Evolutionary conservation across 92 coral and sea anemone species (phyloP).

Genomic region (Porites cylindrica): DNA sequence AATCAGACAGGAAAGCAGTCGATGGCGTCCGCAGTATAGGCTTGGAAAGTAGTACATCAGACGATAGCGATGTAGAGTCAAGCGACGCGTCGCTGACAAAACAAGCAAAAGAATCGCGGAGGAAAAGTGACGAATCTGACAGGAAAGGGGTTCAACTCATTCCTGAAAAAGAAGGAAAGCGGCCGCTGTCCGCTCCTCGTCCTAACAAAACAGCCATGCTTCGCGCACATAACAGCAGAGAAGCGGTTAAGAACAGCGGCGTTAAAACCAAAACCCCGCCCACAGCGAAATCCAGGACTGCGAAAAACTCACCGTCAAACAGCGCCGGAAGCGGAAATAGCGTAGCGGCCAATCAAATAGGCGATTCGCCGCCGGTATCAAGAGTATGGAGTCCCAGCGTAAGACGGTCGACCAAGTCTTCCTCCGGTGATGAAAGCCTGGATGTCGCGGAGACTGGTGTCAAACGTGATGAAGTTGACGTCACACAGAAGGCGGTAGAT

Average conservation of each 20-base stretch:
- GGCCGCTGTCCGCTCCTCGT: slow-evolving; percentile 70
- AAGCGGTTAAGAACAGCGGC: slow-evolving; percentile 66
- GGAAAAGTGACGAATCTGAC: slow-evolving; percentile 45
- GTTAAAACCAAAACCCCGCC: slow-evolving; percentile 29
- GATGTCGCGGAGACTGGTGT: slow-evolving; percentile 25
- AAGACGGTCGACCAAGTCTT: slow-evolving; percentile 52
- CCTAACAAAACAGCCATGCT: slow-evolving; percentile 87
- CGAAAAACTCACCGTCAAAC: slow-evolving; percentile 33
- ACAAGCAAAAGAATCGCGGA: slow-evolving; percentile 42
- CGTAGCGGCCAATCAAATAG: background rate
- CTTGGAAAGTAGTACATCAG: slow-evolving; percentile 75
- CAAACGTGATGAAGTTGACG: slow-evolving; percentile 35
- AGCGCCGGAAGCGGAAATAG: slow-evolving; percentile 12
- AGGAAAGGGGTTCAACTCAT: slow-evolving; percentile 36
- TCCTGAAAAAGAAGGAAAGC: slow-evolving; percentile 56
- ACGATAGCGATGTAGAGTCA: slow-evolving; percentile 78
- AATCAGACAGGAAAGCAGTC: slow-evolving; percentile 56
- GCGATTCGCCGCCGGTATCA: slow-evolving; percentile 14
- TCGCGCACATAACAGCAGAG: slow-evolving; percentile 78
- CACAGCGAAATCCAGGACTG: slow-evolving; percentile 14
- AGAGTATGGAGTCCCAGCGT: slow-evolving; percentile 69
- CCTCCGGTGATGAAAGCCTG: slow-evolving; percentile 30
- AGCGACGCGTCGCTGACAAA: slow-evolving; percentile 60
- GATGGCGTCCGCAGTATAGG: slow-evolving; percentile 45
- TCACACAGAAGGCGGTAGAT: slow-evolving; percentile 76